Evolutionary conservation across 2,888 invertebrate genomes (phyloP), one percentile per base, ranked within the genome.

Genomic region (Pecten maximus): DNA sequence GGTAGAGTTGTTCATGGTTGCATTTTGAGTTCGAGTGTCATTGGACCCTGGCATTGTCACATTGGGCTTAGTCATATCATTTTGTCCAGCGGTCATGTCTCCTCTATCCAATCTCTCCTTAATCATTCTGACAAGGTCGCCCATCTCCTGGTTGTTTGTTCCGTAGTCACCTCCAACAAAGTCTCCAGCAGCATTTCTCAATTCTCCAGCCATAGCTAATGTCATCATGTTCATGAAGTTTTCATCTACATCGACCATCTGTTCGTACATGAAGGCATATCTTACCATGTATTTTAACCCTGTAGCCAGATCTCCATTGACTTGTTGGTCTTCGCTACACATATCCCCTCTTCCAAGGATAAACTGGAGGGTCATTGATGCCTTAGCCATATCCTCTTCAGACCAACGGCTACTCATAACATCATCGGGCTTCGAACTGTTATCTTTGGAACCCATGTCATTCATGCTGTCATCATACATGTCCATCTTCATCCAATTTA

Each of bases 151-250:
- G 23, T 54, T n/a, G 54, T 54, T 54, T 0, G 23, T 19, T 0
- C 74, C 74, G 2, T 3, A 74, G 8, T 74, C 35, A 28, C 74
- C 35, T 8, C 35, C 74, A 35, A 35, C 74, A 74, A 35, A 3
- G 23, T 74, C 74, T 3, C 74, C 74, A 28, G 23, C 74, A 74
- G 74, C 74, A 15, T 74, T 74, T 35, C 74, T 74, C 6, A 74
- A 35, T 15, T 74, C 74, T 35, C 74, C 74, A 28, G 74, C 74
- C 35, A 74, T 35, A 35, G 74, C 74, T 74, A 74, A 15, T 35
- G 74, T 74, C 74, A 74, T 74, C 74, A 74, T 74, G 74, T 74
- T 74, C 74, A 74, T 74, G 74, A 74, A 74, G 28, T 74, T 74
- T 35, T 74, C 35, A 28, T 74, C 74, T 1, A 23, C 8, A 1